Base-by-base conservation (phyloP, 1,140 invertebrate species). In the Fopius arisanus region DNA sequence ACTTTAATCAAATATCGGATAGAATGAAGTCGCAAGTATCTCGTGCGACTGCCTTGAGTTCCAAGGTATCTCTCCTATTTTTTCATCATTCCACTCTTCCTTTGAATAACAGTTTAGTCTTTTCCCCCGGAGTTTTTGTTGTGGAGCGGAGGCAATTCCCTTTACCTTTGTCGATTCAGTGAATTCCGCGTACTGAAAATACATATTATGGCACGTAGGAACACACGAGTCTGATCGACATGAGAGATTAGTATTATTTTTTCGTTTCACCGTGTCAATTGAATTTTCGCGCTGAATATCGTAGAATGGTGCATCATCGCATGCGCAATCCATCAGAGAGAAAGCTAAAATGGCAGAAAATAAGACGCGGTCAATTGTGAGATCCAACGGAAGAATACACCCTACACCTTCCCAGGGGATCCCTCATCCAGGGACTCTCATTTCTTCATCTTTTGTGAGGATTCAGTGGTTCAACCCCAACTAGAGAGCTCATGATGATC, bases 1-100 rank as follows among this genome's bases (percentile, higher is more conserved):
- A 81, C 73, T 81, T 83, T 84, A 84, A 84, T 84, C 80, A 84
- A 82, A 83, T 81, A 81, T 79, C 79, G 81, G 80, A 81, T 78
- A 75, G 73, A 79, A 73, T 73, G 67, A 74, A 78, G 71, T 76
- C 71, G 78, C 75, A 66, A 73, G 72, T 62, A 72, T 75, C 66
- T 71, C 31, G 43, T 51, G n/a, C n/a, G n/a, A n/a, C n/a, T n/a
- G n/a, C 59, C 16, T 37, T 41, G 43, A 51, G 41, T 40, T 59
- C 51, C 26, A 76, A 23, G 41, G n/a, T 14, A 48, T 23, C 51
- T 33, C 67, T 9, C 21, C 31, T 59, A 14, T 19, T 33, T 48
- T 31, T 41, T n/a, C 63, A 54, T 33, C 51, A 59, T 67, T 23
- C 31, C 70, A 62, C 63, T 65, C 59, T 54, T 28, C 21, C 43